These are phyloP conservation scores for Psittacula derbiana DNA, from an alignment of 2,797 vertebrate genomes.

Conservation along the genomic window DNA sequence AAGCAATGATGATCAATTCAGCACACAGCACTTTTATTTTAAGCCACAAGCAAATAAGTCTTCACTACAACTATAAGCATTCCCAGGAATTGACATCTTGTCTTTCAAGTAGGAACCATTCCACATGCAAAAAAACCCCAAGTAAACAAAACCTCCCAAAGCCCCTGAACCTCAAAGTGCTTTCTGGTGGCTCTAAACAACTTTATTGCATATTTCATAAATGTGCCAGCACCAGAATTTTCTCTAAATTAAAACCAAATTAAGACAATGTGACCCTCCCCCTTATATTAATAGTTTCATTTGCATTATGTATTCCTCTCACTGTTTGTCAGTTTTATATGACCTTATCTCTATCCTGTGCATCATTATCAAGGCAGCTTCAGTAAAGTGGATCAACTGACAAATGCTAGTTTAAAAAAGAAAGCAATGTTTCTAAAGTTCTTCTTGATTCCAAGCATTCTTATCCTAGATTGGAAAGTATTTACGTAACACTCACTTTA, in stretches of 20 bases:
- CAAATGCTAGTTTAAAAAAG: not conserved
- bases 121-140: fast-evolving
- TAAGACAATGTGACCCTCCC: not conserved
- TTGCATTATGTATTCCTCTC: not conserved
- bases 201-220: not conserved
- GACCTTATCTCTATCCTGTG: not conserved
- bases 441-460: not conserved
- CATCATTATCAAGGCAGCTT: not conserved
- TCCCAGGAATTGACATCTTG: fast-evolving
- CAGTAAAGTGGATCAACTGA: not conserved
- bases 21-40: not conserved
- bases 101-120: not conserved
- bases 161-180: not conserved
- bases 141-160: not conserved
- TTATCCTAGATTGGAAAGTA: not conserved
- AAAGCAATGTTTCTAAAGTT: not conserved
- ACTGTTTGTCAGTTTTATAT: not conserved
- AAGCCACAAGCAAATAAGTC: not conserved
- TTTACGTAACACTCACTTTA: not conserved
- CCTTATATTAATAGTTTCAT: not conserved
- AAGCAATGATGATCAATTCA: not conserved
- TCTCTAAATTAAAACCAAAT: not conserved
- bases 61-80: not conserved
- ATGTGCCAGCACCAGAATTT: not conserved
- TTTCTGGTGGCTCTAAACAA: not conserved